Evolutionary conservation across 2,797 vertebrate species (phyloP).

Genomic region (Heterohyrax brucei): DNA sequence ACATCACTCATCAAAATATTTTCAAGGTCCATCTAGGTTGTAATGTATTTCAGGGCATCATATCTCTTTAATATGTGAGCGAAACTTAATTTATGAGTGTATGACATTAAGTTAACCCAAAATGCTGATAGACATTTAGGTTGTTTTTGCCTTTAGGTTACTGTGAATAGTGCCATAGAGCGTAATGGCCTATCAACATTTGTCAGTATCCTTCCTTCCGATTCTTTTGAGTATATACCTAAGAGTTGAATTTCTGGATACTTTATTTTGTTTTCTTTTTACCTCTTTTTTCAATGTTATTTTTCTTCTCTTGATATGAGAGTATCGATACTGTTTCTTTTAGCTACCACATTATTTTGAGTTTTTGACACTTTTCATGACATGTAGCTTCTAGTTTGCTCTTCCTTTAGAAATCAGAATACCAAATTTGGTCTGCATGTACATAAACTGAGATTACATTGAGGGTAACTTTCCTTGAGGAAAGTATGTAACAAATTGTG

Average conservation of each 20-base stretch:
- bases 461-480: neutral
- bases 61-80: neutral
- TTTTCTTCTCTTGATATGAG: neutral
- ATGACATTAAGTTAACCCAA: neutral
- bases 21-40: too few species aligned
- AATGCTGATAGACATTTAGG: neutral
- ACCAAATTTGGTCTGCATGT: neutral
- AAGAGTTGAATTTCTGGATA: neutral
- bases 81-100: neutral
- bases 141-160: too few species aligned
- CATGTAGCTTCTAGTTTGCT: neutral
- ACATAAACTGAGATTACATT: neutral
- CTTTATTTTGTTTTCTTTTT: neutral
- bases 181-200: too few species aligned
- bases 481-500: neutral
- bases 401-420: constrained; percentile 11
- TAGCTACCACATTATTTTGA: neutral
- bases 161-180: too few species aligned
- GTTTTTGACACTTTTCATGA: neutral
- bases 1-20: too few species aligned
- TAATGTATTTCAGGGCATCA: neutral
- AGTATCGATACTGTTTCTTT: neutral
- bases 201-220: too few species aligned
- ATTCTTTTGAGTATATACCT: neutral
- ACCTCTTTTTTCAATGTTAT: neutral